Evolutionary conservation across 2,113 vertebrate genomes (phyloP).

Genomic region (Petaurus breviceps): DNA sequence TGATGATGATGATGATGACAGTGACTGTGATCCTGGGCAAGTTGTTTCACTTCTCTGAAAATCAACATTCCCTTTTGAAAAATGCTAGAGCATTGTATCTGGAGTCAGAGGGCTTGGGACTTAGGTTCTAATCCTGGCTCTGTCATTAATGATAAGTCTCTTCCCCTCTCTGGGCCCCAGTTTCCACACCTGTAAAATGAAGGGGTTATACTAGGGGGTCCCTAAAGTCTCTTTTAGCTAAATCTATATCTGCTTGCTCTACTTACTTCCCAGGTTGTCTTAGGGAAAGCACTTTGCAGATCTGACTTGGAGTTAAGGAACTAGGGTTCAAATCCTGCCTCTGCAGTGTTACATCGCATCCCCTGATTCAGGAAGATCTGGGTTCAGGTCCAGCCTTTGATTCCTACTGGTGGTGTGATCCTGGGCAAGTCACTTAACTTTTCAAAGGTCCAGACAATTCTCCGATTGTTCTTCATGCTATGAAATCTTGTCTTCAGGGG

Average conservation of each 20-base stretch:
- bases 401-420: neutral
- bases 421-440: neutral
- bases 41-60: neutral
- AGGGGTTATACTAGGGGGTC: neutral
- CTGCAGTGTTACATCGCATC: neutral
- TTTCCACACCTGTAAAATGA: neutral
- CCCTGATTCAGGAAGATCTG: too few relatives aligned
- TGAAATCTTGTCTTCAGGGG: neutral
- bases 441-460: neutral
- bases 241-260: too few relatives aligned
- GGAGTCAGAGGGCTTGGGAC: neutral
- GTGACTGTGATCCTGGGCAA: neutral
- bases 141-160: neutral
- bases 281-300: neutral
- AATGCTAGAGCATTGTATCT: neutral
- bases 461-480: neutral
- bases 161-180: neutral
- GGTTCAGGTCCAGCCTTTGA: neutral
- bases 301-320: neutral
- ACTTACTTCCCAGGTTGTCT: neutral
- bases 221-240: neutral
- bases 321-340: neutral
- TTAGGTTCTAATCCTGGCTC: neutral
- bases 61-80: neutral
- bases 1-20: neutral